phyloP scores from a whole-genome alignment of 2,113 vertebrate genomes.

The Myocastor coypus region DNA sequence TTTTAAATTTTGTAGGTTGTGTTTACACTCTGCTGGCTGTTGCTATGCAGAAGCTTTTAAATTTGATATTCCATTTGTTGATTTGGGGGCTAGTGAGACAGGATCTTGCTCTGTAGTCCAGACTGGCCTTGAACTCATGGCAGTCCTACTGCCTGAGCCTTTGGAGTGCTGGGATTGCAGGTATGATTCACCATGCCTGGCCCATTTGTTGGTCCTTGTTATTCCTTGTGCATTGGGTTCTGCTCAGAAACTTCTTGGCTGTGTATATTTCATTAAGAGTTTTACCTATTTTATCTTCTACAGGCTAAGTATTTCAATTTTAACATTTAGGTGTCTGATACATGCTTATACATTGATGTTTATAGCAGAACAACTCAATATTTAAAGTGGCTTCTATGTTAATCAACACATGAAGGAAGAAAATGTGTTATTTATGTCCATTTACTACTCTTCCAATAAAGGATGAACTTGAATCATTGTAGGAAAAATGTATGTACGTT shows the following conservation, averaged over 20 bases:
- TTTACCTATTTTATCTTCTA: neutral
- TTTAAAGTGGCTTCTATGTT: neutral
- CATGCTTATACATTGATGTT: neutral
- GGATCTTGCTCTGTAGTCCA: neutral
- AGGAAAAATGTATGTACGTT: neutral
- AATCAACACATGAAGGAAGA: neutral
- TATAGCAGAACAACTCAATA: neutral
- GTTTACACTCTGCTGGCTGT: neutral
- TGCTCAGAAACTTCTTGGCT: neutral
- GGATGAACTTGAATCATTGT: neutral
- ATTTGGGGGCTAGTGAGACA: neutral
- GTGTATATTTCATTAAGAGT: neutral
- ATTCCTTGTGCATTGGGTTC: neutral
- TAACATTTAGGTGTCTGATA: neutral
- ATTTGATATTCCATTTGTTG: neutral
- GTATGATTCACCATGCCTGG: neutral
- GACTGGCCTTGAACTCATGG: neutral
- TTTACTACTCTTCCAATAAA: neutral
- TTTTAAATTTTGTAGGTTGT: neutral
- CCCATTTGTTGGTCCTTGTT: neutral
- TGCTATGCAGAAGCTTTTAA: neutral
- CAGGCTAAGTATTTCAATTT: neutral
- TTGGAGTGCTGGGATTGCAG: neutral
- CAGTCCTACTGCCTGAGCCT: neutral
- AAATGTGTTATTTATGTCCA: neutral